These are phyloP conservation scores for Esperia sulphurella DNA, from an alignment of 2,888 invertebrate species.

Conservation along the genomic window DNA sequence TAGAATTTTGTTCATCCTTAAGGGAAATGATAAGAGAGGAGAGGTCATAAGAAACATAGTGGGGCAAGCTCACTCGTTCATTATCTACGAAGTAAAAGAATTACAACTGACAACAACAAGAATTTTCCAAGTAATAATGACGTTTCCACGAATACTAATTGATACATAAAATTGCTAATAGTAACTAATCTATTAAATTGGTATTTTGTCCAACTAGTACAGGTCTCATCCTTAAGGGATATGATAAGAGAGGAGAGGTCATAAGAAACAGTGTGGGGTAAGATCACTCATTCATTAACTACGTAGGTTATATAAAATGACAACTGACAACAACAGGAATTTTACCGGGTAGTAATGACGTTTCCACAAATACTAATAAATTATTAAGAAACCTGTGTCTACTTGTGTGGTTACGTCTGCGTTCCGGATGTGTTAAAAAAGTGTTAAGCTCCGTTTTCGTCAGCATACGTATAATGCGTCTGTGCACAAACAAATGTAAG, in stretches of 20 bases:
- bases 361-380: slow-evolving; percentile 16
- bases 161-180: too few species aligned
- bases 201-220: too few species aligned
- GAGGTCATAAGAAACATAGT: too few species aligned
- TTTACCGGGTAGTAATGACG: slow-evolving; percentile 14
- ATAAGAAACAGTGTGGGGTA: background rate
- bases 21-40: too few species aligned
- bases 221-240: background rate
- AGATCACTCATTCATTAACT: background rate
- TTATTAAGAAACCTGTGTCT: slow-evolving; percentile 42
- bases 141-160: too few species aligned
- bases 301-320: slow-evolving; percentile 1
- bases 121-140: too few species aligned
- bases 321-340: slow-evolving; percentile 15
- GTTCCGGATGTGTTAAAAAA: slow-evolving; percentile 49
- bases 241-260: background rate
- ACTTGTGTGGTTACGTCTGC: slow-evolving; percentile 36
- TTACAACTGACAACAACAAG: too few species aligned
- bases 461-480: slow-evolving; percentile 71
- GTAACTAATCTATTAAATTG: too few species aligned
- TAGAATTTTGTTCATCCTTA: too few species aligned
- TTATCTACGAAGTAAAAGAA: too few species aligned
- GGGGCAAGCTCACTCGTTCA: too few species aligned
- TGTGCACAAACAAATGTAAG: slow-evolving; percentile 52
- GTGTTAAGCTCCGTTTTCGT: slow-evolving; percentile 43